Conservation (phyloP, 2,888 invertebrate genomes). For the Ophion obscuratus region DNA sequence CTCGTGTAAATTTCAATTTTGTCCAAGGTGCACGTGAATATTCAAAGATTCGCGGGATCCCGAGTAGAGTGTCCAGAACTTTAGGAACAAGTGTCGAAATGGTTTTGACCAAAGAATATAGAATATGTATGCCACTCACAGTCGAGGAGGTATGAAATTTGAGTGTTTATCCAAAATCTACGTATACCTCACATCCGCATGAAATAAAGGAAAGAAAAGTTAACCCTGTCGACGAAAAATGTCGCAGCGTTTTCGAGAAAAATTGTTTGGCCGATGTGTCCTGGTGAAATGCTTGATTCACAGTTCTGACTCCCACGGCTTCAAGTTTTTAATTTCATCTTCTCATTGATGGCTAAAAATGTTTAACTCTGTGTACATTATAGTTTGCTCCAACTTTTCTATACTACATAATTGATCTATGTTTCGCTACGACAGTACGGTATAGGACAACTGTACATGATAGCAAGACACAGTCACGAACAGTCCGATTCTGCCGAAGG, state of each 20-base stretch:
- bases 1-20: background rate
- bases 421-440: constrained; percentile 88
- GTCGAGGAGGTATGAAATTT: constrained; percentile 91
- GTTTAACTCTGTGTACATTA: background rate
- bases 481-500: constrained; percentile 96
- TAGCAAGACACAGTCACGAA: constrained; percentile 96
- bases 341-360: background rate
- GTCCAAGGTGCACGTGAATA: background rate
- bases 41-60: background rate
- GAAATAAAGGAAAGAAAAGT: constrained; percentile 36
- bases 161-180: constrained; percentile 40
- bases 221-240: background rate
- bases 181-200: background rate
- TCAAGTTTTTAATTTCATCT: background rate
- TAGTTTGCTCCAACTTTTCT: constrained; percentile 36
- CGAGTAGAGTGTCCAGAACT: background rate
- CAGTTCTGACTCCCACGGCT: background rate
- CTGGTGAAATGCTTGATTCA: background rate
- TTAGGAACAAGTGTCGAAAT: constrained; percentile 84
- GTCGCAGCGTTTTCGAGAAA: background rate
- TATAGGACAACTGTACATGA: constrained; percentile 97
- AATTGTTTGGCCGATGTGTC: background rate
- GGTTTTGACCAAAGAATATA: constrained; percentile 95
- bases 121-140: constrained; percentile 96
- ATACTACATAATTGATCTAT: constrained; percentile 47